Percentiles rank a stretch among this genome's conserved stretches.
These are phyloP conservation scores for Tyrannus savana DNA, from an alignment of 2,113 vertebrate species.

Conservation along the genomic window DNA sequence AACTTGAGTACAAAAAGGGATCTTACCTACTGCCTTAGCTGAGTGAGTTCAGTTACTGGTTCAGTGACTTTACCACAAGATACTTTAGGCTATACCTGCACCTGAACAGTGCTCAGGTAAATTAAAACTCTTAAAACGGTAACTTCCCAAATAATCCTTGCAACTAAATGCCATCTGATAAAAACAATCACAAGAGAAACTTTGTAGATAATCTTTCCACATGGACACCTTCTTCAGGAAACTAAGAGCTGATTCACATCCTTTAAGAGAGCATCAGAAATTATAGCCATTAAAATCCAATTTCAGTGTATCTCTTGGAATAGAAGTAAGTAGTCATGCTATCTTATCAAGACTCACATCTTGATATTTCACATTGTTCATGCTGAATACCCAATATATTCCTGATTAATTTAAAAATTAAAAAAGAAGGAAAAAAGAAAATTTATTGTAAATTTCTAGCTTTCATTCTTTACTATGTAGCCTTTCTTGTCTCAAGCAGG, in stretches of 20 bases:
- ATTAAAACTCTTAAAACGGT: neutral
- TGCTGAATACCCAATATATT: neutral
- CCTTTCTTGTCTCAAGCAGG: neutral
- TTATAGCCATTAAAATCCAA: neutral
- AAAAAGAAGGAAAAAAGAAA: neutral
- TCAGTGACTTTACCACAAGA: neutral
- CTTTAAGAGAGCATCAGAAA: neutral
- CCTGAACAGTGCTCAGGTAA: neutral
- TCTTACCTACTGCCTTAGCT: neutral
- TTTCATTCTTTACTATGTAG: neutral
- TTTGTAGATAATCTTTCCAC: neutral
- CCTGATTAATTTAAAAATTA: neutral
- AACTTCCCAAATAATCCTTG: neutral
- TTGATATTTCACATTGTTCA: neutral
- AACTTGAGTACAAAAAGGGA: neutral
- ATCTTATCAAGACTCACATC: neutral
- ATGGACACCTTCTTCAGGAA: neutral
- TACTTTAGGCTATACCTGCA: neutral
- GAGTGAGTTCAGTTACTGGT: neutral
- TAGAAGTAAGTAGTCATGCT: neutral
- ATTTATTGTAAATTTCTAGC: neutral
- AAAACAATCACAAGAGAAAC: neutral
- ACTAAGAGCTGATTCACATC: neutral
- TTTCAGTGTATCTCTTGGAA: neutral
- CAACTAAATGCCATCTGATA: neutral